Base-by-base conservation (phyloP, 2,113 vertebrate genomes). In the Forbesichthys agassizii region DNA sequence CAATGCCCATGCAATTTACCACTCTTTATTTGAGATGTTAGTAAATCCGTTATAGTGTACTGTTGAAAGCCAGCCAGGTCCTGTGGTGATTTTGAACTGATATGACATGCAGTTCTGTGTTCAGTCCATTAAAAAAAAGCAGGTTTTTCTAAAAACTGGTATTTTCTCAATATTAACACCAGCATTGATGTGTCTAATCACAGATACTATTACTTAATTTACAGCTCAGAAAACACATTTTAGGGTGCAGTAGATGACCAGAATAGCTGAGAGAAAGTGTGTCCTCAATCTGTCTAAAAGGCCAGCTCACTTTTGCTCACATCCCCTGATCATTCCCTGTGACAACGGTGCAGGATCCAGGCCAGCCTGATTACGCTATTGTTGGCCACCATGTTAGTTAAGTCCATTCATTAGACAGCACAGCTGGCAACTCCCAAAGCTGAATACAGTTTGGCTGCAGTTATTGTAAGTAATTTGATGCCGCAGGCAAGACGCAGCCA, bases 391-490 rank as follows among this genome's bases (percentile, higher is more conserved):
- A 13, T 9, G 8, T 58, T 33, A 58, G 20, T 33, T 13, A 13
- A 58, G 56, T 42, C 16, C 6, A 42, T 13, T n/a, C 20, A 60
- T 52, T 52, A 14, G 49, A 52, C 49, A 52, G 49, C 49, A 14
- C 10, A 52, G 49, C 3, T 16, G 36, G 7, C 13, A 65, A 27
- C 16, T 51, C 68, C 60, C 16, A 51, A 55, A 33, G 48, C 16
- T 20, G n/a, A 65, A 42, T 20, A 42, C 36, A 20, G 27, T 72
- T 61, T 48, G 48, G 11, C 57, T 42, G 12, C 12, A 12, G 33
- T 60, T 36, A 60, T 12, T 36, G 57, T 13, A 60, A 36, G 33
- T 36, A 62, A 60, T 54, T 7, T 58, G 65, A 42, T 33, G 27
- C 60, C 27, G 54, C 9, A 16, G 18, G 33, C 13, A 47, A 16